Evolutionary conservation across 2,797 vertebrate species (phyloP).

Genomic region (Brotula barbata): DNA sequence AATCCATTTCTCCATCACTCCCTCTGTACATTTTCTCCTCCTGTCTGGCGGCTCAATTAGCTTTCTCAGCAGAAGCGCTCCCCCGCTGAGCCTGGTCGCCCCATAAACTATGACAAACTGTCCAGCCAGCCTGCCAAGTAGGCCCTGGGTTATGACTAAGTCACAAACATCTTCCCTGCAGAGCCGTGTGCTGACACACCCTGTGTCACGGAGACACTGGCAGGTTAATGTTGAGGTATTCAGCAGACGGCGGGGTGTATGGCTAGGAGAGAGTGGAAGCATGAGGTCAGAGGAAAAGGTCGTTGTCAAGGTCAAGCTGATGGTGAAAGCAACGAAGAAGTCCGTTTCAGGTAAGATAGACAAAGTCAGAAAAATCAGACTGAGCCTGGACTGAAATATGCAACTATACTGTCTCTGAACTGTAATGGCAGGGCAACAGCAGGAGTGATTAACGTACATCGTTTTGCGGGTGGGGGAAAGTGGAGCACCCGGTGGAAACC

Average conservation of each 20-base stretch:
- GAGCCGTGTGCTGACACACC: slow-evolving; percentile 31
- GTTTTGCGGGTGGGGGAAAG: too few relatives aligned
- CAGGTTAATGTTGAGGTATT: slow-evolving; percentile 32
- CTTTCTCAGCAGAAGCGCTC: slow-evolving; percentile 44
- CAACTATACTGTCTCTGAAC: too few relatives aligned
- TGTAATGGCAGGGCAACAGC: too few relatives aligned
- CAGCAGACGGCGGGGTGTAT: slow-evolving; percentile 1
- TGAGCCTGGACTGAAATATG: too few relatives aligned
- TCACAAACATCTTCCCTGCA: slow-evolving; percentile 42
- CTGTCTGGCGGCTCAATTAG: slow-evolving; percentile 39
- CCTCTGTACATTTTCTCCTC: slow-evolving; percentile 12
- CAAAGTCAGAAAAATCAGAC: slow-evolving; percentile 3
- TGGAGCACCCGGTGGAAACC: too few relatives aligned
- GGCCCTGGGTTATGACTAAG: slow-evolving; percentile 46
- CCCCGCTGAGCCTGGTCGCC: slow-evolving; percentile 56
- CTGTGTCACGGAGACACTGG: slow-evolving; percentile 32
- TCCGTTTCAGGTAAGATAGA: too few relatives aligned
- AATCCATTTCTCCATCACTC: slow-evolving; percentile 7
- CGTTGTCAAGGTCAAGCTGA: too few relatives aligned
- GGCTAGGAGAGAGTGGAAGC: too few relatives aligned
- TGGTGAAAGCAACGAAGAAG: not conserved
- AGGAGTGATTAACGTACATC: too few relatives aligned
- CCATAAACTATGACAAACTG: slow-evolving; percentile 58
- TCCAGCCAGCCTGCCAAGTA: slow-evolving; percentile 42
- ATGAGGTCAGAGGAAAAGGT: not conserved